Evolutionary conservation across 2,797 vertebrate genomes (phyloP), one percentile per base, ranked within the genome.

Genomic region (Pempheris klunzingeri): DNA sequence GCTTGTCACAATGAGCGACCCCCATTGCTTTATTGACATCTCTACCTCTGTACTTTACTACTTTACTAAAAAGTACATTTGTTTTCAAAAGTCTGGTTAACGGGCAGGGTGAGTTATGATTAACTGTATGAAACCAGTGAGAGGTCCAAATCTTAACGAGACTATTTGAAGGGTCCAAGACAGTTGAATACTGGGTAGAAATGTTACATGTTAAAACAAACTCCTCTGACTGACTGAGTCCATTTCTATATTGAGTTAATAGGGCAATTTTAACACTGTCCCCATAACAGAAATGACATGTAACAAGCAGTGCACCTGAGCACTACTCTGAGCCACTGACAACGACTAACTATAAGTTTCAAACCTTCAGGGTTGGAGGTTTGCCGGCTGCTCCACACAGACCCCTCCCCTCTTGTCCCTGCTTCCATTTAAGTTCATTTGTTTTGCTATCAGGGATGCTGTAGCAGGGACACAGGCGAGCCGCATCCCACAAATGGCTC

Each of bases 381-480:
- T 59, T 70, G 43, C 41, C 54, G 46, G n/a, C n/a, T 69, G 47
- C 38, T 70, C 20, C 24, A 3, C 24, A 24, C 43, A 50, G 24
- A 69, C 3, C 22, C 49, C 71, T 32, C 47, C 30, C 63, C 34
- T 20, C 3, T 39, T 9, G 28, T 26, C 36, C 2, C 18, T 17
- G 30, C 77, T 26, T 78, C 71, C 70, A 80, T 89, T 88, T 87
- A 83, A 81, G 76, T 87, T 88, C 41, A 89, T 92, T 91, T 87
- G 77, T 89, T 84, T 80, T 74, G 71, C 74, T 75, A 78, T 74
- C 81, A 59, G 71, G 43, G 71, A 64, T 83, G 86, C 60, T 78
- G 81, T 70, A 75, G 81, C 85, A 77, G 87, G 68, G 80, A 83
- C 78, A 77, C 71, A 34, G 75, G 62, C 32, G 36, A 86, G 82